Evolutionary conservation across 2,113 vertebrate genomes (phyloP).

Genomic region (Tylochromis polylepis): DNA sequence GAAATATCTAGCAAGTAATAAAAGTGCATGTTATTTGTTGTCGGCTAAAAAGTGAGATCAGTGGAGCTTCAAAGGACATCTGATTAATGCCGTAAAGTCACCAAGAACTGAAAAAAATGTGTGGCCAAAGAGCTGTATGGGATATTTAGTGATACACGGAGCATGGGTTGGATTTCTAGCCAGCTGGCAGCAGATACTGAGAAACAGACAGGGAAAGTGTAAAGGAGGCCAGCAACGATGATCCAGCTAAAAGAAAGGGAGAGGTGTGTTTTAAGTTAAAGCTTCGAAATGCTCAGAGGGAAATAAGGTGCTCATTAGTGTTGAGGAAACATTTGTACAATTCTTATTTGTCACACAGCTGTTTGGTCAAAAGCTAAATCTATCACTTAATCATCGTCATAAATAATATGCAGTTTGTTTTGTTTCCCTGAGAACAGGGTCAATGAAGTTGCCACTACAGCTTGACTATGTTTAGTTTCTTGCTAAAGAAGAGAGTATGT

Average conservation of each 20-base stretch:
- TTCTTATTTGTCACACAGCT: neutral
- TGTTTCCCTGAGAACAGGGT: neutral
- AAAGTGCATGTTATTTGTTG: constrained; percentile 78
- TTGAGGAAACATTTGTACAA: neutral
- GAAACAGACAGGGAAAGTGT: neutral
- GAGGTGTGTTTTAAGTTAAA: constrained; percentile 36
- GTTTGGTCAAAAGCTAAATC: neutral
- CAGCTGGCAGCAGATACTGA: constrained; percentile 46
- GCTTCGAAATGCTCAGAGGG: neutral
- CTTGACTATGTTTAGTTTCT: neutral
- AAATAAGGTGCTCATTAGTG: constrained; percentile 32
- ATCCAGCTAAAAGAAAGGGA: constrained; percentile 1
- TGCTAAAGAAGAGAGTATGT: neutral
- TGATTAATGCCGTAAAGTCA: constrained; percentile 78
- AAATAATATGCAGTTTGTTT: neutral
- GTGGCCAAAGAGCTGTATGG: constrained; percentile 49
- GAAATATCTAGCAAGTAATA: constrained; percentile 62
- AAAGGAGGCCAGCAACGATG: neutral
- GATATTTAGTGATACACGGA: constrained; percentile 59
- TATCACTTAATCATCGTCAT: neutral
- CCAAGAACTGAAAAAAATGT: constrained; percentile 61
- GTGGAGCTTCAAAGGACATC: constrained; percentile 81
- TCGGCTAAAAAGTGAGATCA: constrained; percentile 79
- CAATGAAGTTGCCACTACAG: neutral
- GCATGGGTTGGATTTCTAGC: constrained; percentile 10